These are phyloP conservation scores for Coronaproctus castanopsis DNA, from an alignment of 2,888 invertebrate genomes.

Conservation along the genomic window DNA sequence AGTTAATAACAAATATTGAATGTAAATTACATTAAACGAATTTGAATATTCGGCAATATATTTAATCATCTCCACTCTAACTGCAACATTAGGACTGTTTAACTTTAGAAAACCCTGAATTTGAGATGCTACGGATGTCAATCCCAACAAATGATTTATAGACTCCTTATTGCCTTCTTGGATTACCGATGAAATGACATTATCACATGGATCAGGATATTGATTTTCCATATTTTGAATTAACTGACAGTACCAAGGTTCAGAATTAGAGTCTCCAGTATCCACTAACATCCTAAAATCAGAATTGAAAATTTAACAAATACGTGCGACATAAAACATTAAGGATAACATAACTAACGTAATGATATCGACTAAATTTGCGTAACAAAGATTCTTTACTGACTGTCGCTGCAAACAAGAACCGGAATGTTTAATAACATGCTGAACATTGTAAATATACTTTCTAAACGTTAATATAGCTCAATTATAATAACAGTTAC, in stretches of 20 bases:
- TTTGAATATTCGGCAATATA: slow-evolving; percentile 38
- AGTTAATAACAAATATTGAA: no score
- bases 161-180: slow-evolving; percentile 1
- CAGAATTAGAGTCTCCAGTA: not conserved
- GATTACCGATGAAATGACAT: slow-evolving; percentile 29
- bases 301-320: no score
- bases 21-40: slow-evolving; percentile 33
- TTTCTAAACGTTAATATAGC: no score
- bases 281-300: slow-evolving; percentile 3
- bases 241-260: slow-evolving; percentile 24
- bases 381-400: no score
- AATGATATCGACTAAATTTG: no score
- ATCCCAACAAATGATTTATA: slow-evolving; percentile 5
- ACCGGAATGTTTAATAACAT: no score
- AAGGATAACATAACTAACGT: no score
- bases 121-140: slow-evolving; percentile 8
- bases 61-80: slow-evolving; percentile 45
- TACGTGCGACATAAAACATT: no score
- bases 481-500: no score
- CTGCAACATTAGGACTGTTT: slow-evolving; percentile 43
- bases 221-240: slow-evolving; percentile 42
- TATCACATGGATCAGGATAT: slow-evolving; percentile 50
- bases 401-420: no score
- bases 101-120: slow-evolving; percentile 29
- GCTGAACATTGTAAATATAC: no score